Percentiles rank a stretch among this genome's conserved stretches.
Conservation (phyloP, 2,113 vertebrate species). For the Nothobranchius kuhntae region DNA sequence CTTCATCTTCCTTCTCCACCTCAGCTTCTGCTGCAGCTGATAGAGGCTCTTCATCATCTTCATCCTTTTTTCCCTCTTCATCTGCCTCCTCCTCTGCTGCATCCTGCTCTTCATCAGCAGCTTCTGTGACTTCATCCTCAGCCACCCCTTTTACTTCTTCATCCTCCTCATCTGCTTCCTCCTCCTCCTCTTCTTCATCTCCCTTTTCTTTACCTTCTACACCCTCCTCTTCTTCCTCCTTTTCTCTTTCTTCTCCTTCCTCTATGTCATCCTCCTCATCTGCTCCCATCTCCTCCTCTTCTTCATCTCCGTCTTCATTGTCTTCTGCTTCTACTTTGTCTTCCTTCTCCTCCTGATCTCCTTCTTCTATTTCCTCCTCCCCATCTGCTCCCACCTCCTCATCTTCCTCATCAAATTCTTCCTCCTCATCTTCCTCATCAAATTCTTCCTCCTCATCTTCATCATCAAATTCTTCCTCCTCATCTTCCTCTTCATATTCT, state of each 20-base stretch:
- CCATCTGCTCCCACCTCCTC: not conserved
- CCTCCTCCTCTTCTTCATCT: not conserved
- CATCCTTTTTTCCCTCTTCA: not conserved
- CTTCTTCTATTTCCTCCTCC: conserved; percentile 8
- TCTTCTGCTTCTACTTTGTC: conserved; percentile 35
- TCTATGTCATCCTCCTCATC: not conserved
- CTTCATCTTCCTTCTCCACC: not conserved
- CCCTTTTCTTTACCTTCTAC: not conserved
- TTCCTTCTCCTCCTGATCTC: conserved; percentile 44
- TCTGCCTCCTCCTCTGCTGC: not conserved
- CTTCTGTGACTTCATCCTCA: not conserved
- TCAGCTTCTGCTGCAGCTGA: not conserved
- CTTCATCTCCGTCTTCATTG: conserved; percentile 19
- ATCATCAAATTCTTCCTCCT: not conserved
- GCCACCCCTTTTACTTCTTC: not conserved
- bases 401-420: not conserved
- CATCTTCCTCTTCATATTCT: conserved; percentile 21
- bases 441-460: not conserved
- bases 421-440: not conserved
- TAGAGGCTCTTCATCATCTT: not conserved
- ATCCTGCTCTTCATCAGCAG: not conserved
- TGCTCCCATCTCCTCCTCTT: conserved; percentile 28
- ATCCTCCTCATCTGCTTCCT: not conserved
- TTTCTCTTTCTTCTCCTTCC: not conserved
- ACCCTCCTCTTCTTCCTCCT: not conserved